Evolutionary conservation across 1,140 invertebrate genomes (phyloP), one percentile per base, ranked within the genome.

Genomic region (Batillaria attramentaria): DNA sequence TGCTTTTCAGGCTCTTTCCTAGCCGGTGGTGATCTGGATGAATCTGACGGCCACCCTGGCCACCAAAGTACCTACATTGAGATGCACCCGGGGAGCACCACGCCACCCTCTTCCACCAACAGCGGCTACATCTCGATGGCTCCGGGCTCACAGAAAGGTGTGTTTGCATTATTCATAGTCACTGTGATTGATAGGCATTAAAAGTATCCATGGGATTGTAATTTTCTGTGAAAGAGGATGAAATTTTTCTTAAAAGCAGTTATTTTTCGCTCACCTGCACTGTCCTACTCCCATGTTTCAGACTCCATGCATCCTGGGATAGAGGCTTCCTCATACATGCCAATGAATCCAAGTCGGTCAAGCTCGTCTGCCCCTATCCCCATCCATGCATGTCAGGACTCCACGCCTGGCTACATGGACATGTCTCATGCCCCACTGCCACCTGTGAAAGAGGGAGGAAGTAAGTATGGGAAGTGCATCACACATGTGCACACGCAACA

Each of bases 51-150:
- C 16, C 35, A 68, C 28, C 79, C 79, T 42, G 69, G 79, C 33
- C 78, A 79, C 39, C 79, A 46, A 42, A 81, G 62, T 68, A 70
- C 79, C 81, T 93, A 93, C 79, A 91, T 93, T 81, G 93, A 93
- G 74, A 93, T 93, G 92, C 91, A 91, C 81, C 93, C 93, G 0
- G 79, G 80, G 18, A 77, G 73, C 13, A 43, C 46, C 54, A 77
- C 65, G 10, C 54, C 80, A 33, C 75, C 4, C 88, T 91, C 42
- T 13, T 79, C 72, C 57, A 92, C 93, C 60, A 91, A 92, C 79
- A 93, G 92, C n/a, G 83, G 85, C 5, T 95, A 94, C 84, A 92
- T 95, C 16, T 93, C 94, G 80, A 95, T 95, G 94, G 92, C 93
- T 81, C 92, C 84, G 18, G 93, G 95, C 94, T 39, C 94, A 93